Evolutionary conservation across 1,140 invertebrate species (phyloP).

Genomic region (Aphis craccivora): DNA sequence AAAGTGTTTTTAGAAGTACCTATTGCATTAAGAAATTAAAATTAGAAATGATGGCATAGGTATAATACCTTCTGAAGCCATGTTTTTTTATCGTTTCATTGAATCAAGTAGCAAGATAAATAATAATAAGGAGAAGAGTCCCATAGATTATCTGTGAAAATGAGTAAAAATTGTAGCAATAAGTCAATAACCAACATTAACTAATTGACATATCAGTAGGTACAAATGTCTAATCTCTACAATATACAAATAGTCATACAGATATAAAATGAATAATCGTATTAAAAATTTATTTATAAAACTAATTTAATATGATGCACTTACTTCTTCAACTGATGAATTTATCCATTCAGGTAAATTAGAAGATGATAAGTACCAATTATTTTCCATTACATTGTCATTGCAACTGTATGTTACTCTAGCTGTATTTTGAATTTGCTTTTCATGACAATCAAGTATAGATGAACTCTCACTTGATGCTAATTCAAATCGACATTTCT

Average conservation of each 20-base stretch:
- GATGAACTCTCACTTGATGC: slow-evolving; percentile 44
- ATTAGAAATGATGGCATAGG: not conserved
- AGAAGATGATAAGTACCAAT: slow-evolving; percentile 60
- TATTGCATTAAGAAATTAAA: not conserved
- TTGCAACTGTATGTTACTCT: slow-evolving; percentile 48
- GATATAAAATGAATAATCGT: not conserved
- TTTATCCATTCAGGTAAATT: slow-evolving; percentile 60
- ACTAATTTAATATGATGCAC: not conserved
- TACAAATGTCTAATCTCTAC: not conserved
- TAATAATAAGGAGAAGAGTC: not conserved
- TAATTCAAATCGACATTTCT: slow-evolving; percentile 59
- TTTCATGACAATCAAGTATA: slow-evolving; percentile 30
- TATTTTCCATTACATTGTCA: slow-evolving; percentile 57
- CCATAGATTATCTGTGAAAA: not conserved
- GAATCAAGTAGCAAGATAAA: not conserved
- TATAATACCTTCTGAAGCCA: too few species aligned
- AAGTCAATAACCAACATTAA: too few species aligned
- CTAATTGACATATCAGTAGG: not conserved
- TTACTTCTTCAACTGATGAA: slow-evolving; percentile 59
- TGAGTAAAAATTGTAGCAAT: not conserved
- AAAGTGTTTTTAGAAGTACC: too few species aligned
- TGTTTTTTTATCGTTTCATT: not conserved
- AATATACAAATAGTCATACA: not conserved
- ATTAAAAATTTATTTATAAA: not conserved
- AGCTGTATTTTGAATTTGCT: slow-evolving; percentile 47